Evolutionary conservation across 1,140 invertebrate genomes (phyloP).

Genomic region (Pseudobourletiella spinata): DNA sequence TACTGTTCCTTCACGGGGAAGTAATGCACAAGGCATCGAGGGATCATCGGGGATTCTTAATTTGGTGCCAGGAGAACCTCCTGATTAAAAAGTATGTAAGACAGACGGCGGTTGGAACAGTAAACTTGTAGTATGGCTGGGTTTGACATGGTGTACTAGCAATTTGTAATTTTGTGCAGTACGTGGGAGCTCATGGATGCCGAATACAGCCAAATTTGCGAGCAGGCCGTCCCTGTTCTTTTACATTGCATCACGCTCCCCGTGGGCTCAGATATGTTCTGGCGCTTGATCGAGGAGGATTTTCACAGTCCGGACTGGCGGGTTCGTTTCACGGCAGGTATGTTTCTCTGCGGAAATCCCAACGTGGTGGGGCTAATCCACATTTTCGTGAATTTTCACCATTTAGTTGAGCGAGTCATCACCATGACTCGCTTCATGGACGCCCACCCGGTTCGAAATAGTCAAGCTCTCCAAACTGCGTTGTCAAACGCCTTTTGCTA

Average conservation of each 20-base stretch:
- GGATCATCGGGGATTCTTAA: constrained; percentile 89
- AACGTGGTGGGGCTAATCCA: not conserved
- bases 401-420: constrained; percentile 77
- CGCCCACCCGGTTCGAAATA: constrained; percentile 69
- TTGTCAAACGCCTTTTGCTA: constrained; percentile 95
- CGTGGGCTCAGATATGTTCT: constrained; percentile 86
- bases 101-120: too few relatives aligned
- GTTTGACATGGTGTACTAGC: not conserved
- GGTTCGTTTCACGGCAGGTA: constrained; percentile 77
- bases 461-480: constrained; percentile 78
- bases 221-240: constrained; percentile 78
- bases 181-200: constrained; percentile 89
- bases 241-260: constrained; percentile 90
- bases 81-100: constrained; percentile 95
- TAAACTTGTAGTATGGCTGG: too few relatives aligned
- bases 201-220: constrained; percentile 63
- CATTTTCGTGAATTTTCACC: not conserved
- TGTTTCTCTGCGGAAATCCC: too few relatives aligned
- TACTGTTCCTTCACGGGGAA: constrained; percentile 87
- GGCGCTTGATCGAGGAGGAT: constrained; percentile 84
- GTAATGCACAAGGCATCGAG: constrained; percentile 75
- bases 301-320: constrained; percentile 87
- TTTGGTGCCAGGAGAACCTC: constrained; percentile 94
- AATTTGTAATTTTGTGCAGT: constrained; percentile 44
- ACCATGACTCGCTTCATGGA: constrained; percentile 89